Conservation (phyloP, 2,113 vertebrate genomes). For the Thunnus thynnus region DNA sequence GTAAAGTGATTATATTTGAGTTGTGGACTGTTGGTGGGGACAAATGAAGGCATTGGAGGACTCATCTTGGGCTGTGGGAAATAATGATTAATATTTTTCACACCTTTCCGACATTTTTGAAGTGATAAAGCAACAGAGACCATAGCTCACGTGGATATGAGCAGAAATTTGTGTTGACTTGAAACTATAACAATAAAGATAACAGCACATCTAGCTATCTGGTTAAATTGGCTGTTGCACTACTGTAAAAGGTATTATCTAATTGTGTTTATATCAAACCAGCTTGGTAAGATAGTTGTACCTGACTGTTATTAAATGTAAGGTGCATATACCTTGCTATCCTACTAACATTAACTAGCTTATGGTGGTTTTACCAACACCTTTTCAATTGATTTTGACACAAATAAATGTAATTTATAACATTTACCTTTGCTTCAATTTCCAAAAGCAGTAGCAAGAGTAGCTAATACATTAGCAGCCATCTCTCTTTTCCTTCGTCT, state of each 20-base stretch:
- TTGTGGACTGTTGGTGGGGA: too few species aligned
- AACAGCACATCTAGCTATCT: neutral
- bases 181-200: neutral
- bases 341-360: conserved; percentile 2
- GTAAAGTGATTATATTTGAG: too few species aligned
- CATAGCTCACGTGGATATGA: neutral
- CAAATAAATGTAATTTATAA: neutral
- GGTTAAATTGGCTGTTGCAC: too few species aligned
- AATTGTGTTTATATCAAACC: neutral
- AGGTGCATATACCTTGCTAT: neutral
- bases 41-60: too few species aligned
- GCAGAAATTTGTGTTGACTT: neutral
- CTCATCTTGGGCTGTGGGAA: too few species aligned
- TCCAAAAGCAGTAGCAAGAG: neutral
- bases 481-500: neutral
- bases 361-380: neutral
- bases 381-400: neutral
- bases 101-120: too few species aligned
- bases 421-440: conserved; percentile 34
- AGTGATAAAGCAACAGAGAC: too few species aligned
- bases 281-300: neutral
- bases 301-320: neutral
- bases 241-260: neutral
- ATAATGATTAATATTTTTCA: too few species aligned
- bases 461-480: neutral